These are phyloP conservation scores for Hyperoplus immaculatus DNA, from an alignment of 2,797 vertebrate genomes.

Conservation along the genomic window DNA sequence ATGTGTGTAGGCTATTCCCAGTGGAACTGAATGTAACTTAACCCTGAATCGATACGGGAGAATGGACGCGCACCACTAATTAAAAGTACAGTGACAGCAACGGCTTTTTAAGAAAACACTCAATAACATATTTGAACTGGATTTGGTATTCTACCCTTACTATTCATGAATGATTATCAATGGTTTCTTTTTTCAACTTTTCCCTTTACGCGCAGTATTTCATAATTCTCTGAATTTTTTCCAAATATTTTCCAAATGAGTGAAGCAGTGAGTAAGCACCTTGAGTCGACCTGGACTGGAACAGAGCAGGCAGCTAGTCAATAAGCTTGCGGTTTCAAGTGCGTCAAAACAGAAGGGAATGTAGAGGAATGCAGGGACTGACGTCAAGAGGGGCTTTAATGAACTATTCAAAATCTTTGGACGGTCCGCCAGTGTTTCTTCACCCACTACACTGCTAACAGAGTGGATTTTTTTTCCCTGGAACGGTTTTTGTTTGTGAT, in stretches of 20 bases:
- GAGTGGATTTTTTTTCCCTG: constrained; percentile 42
- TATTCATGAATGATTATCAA: not conserved
- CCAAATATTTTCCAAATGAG: constrained; percentile 54
- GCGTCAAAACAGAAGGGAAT: constrained; percentile 73
- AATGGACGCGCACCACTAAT: constrained; percentile 3
- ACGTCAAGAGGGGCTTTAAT: constrained; percentile 79
- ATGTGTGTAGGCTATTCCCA: not conserved
- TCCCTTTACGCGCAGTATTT: constrained; percentile 8
- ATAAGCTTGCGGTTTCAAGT: constrained; percentile 60
- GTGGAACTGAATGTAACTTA: not conserved
- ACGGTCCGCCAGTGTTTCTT: constrained; percentile 61
- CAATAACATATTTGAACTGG: not conserved
- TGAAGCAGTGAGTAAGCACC: constrained; percentile 32
- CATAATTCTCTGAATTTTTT: constrained; percentile 7
- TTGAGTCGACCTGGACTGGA: constrained; percentile 44
- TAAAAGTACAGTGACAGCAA: not conserved
- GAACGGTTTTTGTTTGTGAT: constrained; percentile 20
- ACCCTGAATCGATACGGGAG: constrained; percentile 1
- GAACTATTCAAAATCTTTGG: constrained; percentile 68
- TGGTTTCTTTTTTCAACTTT: not conserved
- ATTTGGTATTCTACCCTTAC: not conserved
- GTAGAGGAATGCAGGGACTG: constrained; percentile 79
- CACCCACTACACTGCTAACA: constrained; percentile 41
- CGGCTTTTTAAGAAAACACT: not conserved
- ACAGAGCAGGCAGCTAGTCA: constrained; percentile 46